Base-by-base conservation (phyloP, 2,113 vertebrate species). In the Pteropus alecto region DNA sequence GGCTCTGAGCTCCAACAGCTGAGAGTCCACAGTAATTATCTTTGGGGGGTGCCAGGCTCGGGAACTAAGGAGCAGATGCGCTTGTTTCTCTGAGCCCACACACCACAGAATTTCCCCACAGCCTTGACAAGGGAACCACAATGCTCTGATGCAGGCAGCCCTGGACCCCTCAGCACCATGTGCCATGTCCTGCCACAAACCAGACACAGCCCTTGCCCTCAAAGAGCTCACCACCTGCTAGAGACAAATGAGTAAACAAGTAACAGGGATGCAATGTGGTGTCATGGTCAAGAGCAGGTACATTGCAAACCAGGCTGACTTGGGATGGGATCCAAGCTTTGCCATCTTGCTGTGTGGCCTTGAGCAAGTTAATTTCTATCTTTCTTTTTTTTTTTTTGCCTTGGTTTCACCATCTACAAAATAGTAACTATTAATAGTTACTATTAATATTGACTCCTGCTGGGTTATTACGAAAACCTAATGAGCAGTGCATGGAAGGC, bases 1-100 rank as follows among this genome's bases (percentile, higher is more conserved):
- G 41, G 30, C 96, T 91, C 65, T 93, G 73, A 97, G 91, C 95
- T 92, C 88, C 43, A 97, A 92, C 96, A 98, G 97, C 38, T 94
- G 95, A 96, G 93, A 92, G 88, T 88, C 73, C 93, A 78, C 88
- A 56, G 77, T 1, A 96, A 96, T 15, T 5, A 2, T 93, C 87
- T 93, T 92, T 94, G 7, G n/a, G 92, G 85, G 63, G 92, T 96
- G 92, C 96, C 92, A 85, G 85, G 60, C 76, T 92, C 84, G 74
- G 48, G 74, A 93, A 98, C n/a, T 35, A 85, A 87, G 89, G 56
- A 96, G 79, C 95, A 97, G 74, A 97, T 98, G 95, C 4, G 5
- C 63, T 87, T 82, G 24, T 78, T 96, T 95, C 97, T 86, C 88
- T 33, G 51, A 68, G 68, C 8, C 85, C 78, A 43, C 48, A 21